A percentile compares a stretch with the other conserved stretches of the same genome.
Conservation (phyloP, 2,797 vertebrate species). For the Acanthiza pusilla region DNA sequence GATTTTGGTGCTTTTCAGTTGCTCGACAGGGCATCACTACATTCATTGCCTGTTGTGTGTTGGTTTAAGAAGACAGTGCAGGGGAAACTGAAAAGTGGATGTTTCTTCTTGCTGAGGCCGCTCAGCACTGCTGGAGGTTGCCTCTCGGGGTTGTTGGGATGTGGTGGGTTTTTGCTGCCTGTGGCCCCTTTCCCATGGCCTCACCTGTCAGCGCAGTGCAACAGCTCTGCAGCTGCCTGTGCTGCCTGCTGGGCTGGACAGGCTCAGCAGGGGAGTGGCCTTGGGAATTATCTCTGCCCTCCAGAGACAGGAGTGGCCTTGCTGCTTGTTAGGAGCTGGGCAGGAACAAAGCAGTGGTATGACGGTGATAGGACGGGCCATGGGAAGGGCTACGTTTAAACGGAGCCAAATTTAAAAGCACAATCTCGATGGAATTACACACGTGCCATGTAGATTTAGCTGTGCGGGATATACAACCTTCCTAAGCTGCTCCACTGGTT, state of each 20-base stretch:
- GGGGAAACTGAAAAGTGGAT: background rate
- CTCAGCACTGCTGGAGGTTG: accelerated
- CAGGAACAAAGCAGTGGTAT: background rate
- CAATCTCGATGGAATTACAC: background rate
- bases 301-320: background rate
- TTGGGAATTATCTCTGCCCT: background rate
- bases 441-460: background rate
- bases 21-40: accelerated
- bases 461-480: background rate
- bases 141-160: background rate
- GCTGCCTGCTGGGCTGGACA: background rate
- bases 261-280: background rate
- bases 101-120: background rate
- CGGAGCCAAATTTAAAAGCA: background rate
- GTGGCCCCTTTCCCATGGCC: accelerated
- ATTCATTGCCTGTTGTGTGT: accelerated
- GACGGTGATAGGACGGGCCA: accelerated
- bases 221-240: background rate
- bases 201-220: accelerated
- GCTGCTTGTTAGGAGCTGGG: background rate
- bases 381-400: background rate
- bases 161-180: accelerated
- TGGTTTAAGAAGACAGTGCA: background rate
- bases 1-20: background rate
- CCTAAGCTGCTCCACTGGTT: background rate